Evolutionary conservation across 2,888 invertebrate genomes (phyloP), one percentile per base, ranked within the genome.

Genomic region (Drosophila gaucha): DNA sequence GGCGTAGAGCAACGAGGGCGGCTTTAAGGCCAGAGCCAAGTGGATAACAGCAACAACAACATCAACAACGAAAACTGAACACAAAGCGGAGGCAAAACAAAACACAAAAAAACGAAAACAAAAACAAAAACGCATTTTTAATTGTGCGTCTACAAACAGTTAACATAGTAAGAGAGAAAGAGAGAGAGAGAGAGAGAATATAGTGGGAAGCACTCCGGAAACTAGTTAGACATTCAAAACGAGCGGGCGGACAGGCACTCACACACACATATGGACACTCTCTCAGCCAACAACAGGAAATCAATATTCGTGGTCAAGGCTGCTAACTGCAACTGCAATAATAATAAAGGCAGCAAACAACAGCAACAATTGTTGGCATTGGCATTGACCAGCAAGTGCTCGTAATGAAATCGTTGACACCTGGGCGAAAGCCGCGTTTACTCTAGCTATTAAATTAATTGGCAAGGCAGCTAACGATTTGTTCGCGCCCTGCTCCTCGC

Each of bases 221-320:
- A 60, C 75, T 71, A 69, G 67, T 68, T 68, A 78, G 67, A 65
- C 66, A 82, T 78, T 75, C 76, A 80, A 51, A 80, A 68, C 70
- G 76, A 67, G 63, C 51, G 50, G 31, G 28, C 33, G 31, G 24
- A 22, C 56, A 46, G 28, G 8, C 49, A 24, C 33, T 28, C 22
- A 56, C 28, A 28, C 24, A 9, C 44, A 51, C 10, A 36, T 24
- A 31, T 8, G 43, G 41, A 60, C 14, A 54, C 50, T 16, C 22
- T 41, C 36, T 9, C n/a, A 38, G 12, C 24, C 28, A 38, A 62
- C 74, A 89, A 80, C 88, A 87, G 84, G 89, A 90, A 91, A 91
- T 91, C 90, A 84, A 91, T 91, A 91, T 71, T 80, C 83, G 89
- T 88, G 90, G 90, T 87, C 90, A 91, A 91, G 91, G 91, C 87